Evolutionary conservation across 2,888 invertebrate genomes (phyloP), one percentile per base, ranked within the genome.

Genomic region (Cyaniris semiargus): DNA sequence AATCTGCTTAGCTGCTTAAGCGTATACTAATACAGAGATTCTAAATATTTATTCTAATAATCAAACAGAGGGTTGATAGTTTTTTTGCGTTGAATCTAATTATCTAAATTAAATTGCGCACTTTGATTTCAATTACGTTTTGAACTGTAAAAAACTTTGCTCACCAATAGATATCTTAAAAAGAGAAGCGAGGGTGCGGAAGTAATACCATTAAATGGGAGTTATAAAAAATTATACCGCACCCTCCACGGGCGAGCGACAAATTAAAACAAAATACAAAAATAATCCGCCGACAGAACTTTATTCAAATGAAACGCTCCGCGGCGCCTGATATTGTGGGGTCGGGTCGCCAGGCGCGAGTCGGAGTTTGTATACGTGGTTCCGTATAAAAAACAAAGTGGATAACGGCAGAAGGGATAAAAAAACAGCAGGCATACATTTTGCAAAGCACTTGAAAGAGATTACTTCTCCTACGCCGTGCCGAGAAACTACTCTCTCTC

Each of bases 231-330:
- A 60, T 60, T 60, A 60, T 27, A 5, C 66, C 18, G 18, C 66
- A 18, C 66, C 66, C 66, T 31, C 66, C 27, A 5, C 31, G 21
- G 23, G 44, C 44, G 72, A 10, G 72, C 21, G 66, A 72, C 72
- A 72, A 71, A 72, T 38, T 72, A 72, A 72, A 38, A 38, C 72
- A 72, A 72, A 72, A 72, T 72, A 72, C 72, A 44, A 44, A 38
- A 72, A 72, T 38, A 72, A 31, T 66, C 66, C 72, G 15, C 27
- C 66, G 66, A 66, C 66, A 23, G 44, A 21, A 38, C 44, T 72
- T 72, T 72, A 72, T 72, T 72, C 72, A 72, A 72, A 72, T 72
- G 72, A 72, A 72, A 38, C 38, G 71, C 13, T 8, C 38, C 72
- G 71, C 60, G 60, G 23, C 60, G 66, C 18, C 66, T 27, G 66